Evolutionary conservation across 2,888 invertebrate genomes (phyloP).

Genomic region (Dromius quadrimaculatus): DNA sequence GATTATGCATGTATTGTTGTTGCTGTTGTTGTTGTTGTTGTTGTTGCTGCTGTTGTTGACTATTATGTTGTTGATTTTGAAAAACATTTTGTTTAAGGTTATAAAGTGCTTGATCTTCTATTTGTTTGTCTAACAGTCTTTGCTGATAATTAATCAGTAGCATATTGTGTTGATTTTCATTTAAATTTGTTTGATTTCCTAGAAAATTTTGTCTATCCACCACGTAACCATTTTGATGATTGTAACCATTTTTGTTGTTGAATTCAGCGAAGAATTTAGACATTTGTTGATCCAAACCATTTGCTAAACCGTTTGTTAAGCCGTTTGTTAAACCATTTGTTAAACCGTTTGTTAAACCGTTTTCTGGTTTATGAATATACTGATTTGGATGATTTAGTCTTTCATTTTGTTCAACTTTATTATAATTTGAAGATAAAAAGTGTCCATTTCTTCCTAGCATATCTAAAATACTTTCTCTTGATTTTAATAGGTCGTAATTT

Average conservation of each 20-base stretch:
- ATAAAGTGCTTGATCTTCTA: slow-evolving; percentile 49
- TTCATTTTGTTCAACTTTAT: slow-evolving; percentile 28
- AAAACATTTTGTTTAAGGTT: slow-evolving; percentile 43
- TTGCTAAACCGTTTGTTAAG: slow-evolving; percentile 52
- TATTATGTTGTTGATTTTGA: slow-evolving; percentile 33
- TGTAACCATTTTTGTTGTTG: slow-evolving; percentile 65
- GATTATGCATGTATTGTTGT: slow-evolving; percentile 63
- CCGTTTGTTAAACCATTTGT: neutral
- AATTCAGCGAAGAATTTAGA: slow-evolving; percentile 81
- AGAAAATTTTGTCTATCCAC: slow-evolving; percentile 50
- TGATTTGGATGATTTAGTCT: slow-evolving; percentile 20
- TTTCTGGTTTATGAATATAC: slow-evolving; percentile 23
- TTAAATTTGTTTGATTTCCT: slow-evolving; percentile 60
- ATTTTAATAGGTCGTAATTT: slow-evolving; percentile 25
- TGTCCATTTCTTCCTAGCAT: slow-evolving; percentile 24
- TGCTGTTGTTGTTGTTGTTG: slow-evolving; percentile 64
- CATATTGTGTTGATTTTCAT: slow-evolving; percentile 58
- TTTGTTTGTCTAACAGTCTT: slow-evolving; percentile 10
- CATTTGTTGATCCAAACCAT: slow-evolving; percentile 67
- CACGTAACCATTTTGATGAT: slow-evolving; percentile 50
- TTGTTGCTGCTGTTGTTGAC: slow-evolving; percentile 67
- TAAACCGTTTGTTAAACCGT: slow-evolving; percentile 37
- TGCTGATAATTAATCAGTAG: slow-evolving; percentile 52
- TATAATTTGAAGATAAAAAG: slow-evolving; percentile 2
- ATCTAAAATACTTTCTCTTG: slow-evolving; percentile 21